phyloP scores from a whole-genome alignment of 1,140 invertebrate genomes.

The Drosophila bipectinata region DNA sequence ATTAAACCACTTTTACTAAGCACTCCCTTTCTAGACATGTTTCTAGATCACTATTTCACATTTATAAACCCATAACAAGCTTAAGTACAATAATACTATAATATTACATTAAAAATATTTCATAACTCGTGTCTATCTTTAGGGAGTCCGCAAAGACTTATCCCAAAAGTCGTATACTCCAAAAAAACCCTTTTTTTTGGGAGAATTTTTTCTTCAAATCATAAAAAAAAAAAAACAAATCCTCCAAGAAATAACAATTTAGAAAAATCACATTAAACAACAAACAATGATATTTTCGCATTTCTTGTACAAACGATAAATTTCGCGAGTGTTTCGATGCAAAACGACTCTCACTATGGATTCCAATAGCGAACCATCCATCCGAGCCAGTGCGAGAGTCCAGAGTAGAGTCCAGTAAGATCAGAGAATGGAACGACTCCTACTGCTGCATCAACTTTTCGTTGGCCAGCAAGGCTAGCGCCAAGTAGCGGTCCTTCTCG shows the following conservation, averaged over 20 bases:
- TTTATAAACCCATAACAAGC: too few species aligned
- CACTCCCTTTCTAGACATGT: not conserved
- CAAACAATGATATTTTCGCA: not conserved
- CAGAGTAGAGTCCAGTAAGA: not conserved
- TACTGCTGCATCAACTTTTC: not conserved
- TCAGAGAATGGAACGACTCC: not conserved
- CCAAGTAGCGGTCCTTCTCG: conserved; percentile 21
- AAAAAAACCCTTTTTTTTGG: too few species aligned
- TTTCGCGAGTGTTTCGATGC: not conserved
- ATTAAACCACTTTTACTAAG: not conserved
- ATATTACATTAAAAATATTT: too few species aligned
- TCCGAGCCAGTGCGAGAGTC: not conserved
- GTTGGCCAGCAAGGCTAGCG: conserved; percentile 17
- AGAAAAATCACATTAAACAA: not conserved
- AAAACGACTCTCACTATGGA: not conserved
- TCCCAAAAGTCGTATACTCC: too few species aligned
- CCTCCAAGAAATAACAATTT: not conserved
- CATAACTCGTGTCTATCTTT: too few species aligned
- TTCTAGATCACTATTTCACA: not conserved
- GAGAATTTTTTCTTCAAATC: too few species aligned
- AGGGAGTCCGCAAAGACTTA: too few species aligned
- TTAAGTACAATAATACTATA: too few species aligned
- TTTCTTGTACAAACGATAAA: conserved; percentile 3
- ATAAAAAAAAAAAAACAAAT: not conserved
- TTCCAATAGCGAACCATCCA: not conserved